Evolutionary conservation across 2,888 invertebrate genomes (phyloP).

Genomic region (Mythimna pallens): DNA sequence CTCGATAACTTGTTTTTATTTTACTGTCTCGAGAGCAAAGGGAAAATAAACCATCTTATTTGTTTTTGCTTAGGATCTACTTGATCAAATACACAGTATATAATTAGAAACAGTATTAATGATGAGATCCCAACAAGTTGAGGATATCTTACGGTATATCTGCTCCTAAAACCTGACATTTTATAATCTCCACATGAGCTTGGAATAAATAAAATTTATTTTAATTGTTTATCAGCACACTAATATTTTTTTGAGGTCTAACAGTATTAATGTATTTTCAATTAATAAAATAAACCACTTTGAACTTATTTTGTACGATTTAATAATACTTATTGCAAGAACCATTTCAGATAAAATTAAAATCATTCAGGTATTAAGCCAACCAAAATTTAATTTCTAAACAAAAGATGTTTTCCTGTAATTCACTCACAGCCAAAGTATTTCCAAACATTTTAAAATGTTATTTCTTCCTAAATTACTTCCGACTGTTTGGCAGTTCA

Average conservation of each 20-base stretch:
- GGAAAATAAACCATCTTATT: conserved; percentile 7
- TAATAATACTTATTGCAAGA: too few relatives aligned
- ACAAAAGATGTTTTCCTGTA: conserved; percentile 7
- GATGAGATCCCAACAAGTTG: too few relatives aligned
- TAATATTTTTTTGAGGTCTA: too few relatives aligned
- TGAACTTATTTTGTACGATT: too few relatives aligned
- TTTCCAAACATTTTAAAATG: conserved; percentile 24
- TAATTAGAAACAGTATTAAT: too few relatives aligned
- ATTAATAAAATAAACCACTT: too few relatives aligned
- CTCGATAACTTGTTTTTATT: conserved; percentile 41
- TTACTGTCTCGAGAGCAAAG: conserved; percentile 13
- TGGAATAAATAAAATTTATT: too few relatives aligned
- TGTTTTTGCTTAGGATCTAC: conserved; percentile 10
- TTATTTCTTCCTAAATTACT: conserved; percentile 40
- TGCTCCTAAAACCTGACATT: background rate
- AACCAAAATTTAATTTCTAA: conserved; percentile 16
- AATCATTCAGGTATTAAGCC: conserved; percentile 1
- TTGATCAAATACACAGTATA: background rate
- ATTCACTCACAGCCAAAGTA: conserved; percentile 28
- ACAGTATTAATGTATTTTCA: too few relatives aligned
- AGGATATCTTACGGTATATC: too few relatives aligned
- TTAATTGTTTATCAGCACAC: too few relatives aligned
- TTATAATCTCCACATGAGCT: too few relatives aligned
- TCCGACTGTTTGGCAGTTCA: conserved; percentile 43
- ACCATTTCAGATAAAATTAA: background rate